Conservation (phyloP, 2,888 invertebrate species). For the Odontocerum albicorne region DNA sequence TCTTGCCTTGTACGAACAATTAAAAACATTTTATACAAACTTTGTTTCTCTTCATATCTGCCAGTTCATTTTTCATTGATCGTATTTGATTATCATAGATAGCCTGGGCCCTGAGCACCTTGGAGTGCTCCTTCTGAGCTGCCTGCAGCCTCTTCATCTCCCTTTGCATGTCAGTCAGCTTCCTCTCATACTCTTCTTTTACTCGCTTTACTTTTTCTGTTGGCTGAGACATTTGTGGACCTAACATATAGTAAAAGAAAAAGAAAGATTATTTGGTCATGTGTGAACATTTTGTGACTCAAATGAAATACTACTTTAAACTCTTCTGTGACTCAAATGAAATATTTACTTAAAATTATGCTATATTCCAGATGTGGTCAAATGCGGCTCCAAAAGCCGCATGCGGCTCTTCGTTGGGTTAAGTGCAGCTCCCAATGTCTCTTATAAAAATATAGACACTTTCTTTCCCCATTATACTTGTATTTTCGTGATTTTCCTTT, state of each 20-base stretch:
- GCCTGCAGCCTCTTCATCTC: constrained; percentile 83
- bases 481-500: no score
- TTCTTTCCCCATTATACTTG: no score
- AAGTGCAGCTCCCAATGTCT: no score
- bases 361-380: no score
- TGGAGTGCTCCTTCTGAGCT: constrained; percentile 87
- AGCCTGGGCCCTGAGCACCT: constrained; percentile 78
- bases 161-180: constrained; percentile 78
- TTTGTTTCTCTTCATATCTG: constrained; percentile 83
- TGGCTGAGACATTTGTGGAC: constrained; percentile 56
- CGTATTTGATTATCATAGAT: constrained; percentile 75
- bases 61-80: constrained; percentile 70
- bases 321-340: no score
- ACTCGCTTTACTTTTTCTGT: constrained; percentile 77
- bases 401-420: no score
- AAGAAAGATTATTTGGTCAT: no score
- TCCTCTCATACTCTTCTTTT: constrained; percentile 87
- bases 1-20: constrained; percentile 1
- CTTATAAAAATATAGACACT: no score
- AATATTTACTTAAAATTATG: no score
- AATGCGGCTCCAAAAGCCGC: no score
- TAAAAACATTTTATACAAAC: constrained; percentile 46
- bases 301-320: no score
- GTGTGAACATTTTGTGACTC: no score
- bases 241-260: constrained; percentile 12